phyloP scores from a whole-genome alignment of 2,797 vertebrate genomes.

The Rhinichthys osculus region DNA sequence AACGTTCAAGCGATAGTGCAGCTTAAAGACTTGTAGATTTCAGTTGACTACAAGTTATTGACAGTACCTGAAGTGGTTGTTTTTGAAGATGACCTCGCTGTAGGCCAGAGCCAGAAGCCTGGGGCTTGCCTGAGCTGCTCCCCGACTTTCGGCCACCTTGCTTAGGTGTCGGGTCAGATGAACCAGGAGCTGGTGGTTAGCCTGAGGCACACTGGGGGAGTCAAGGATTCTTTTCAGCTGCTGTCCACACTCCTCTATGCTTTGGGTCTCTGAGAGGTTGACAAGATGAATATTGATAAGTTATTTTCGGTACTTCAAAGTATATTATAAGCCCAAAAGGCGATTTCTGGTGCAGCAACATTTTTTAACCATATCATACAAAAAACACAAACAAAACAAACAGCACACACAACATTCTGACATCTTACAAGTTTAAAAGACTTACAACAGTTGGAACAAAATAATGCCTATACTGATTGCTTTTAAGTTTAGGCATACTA shows the following conservation, averaged over 20 bases:
- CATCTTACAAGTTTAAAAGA: too few species aligned
- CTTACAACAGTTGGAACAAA: too few species aligned
- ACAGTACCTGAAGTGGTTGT: constrained; percentile 74
- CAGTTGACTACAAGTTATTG: neutral
- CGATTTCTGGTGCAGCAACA: too few species aligned
- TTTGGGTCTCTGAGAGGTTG: constrained; percentile 70
- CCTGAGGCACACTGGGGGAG: constrained; percentile 77
- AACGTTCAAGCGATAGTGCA: neutral
- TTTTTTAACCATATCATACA: too few species aligned
- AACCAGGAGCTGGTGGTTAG: constrained; percentile 79
- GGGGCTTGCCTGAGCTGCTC: constrained; percentile 65
- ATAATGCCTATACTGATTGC: too few species aligned
- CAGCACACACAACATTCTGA: too few species aligned
- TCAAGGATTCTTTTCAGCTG: constrained; percentile 79
- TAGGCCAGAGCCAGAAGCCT: constrained; percentile 78
- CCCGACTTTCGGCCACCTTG: constrained; percentile 69
- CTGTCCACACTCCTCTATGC: constrained; percentile 81
- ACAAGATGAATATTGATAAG: neutral
- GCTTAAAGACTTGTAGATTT: neutral
- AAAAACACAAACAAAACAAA: too few species aligned
- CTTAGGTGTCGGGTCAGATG: constrained; percentile 78
- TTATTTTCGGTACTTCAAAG: too few species aligned
- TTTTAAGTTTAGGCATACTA: too few species aligned
- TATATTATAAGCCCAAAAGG: too few species aligned
- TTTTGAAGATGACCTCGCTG: constrained; percentile 75